phyloP scores from a whole-genome alignment of 2,113 vertebrate species.

The Neotragus pygmaeus region DNA sequence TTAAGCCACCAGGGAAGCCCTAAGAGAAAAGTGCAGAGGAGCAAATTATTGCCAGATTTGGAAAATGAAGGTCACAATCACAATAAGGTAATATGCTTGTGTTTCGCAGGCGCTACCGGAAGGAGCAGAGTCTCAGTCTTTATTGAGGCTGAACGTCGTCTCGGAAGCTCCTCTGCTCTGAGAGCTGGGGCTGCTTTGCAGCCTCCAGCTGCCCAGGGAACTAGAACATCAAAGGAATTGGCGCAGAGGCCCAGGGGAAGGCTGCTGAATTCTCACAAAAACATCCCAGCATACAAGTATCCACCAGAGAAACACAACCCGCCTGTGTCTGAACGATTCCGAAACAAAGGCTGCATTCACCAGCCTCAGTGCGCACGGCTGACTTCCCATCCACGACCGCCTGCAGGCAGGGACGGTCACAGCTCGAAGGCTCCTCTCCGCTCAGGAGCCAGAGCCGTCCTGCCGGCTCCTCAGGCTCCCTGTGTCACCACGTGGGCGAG shows the following conservation, averaged over 20 bases:
- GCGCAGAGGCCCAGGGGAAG: accelerated
- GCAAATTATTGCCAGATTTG: not conserved
- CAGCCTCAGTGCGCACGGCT: accelerated
- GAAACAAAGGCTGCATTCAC: not conserved
- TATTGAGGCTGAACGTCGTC: accelerated
- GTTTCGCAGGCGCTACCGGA: accelerated
- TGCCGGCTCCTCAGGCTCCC: not conserved
- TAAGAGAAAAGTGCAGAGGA: not conserved
- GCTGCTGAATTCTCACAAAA: not conserved
- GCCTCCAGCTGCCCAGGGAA: accelerated
- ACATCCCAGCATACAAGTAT: not conserved
- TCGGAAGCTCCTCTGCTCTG: not conserved
- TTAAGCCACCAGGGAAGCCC: not conserved
- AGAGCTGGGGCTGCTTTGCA: not conserved
- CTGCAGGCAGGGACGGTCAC: not conserved
- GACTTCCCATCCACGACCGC: not conserved
- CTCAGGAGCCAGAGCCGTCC: not conserved
- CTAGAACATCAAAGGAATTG: not conserved
- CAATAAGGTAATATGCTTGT: accelerated
- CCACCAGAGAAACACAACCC: not conserved
- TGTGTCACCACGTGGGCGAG: accelerated
- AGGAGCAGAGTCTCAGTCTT: no score
- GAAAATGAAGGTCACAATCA: not conserved
- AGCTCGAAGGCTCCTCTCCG: not conserved
- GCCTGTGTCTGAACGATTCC: no score